Conservation (phyloP, 2,888 invertebrate genomes). For the Ectemnius lituratus region DNA sequence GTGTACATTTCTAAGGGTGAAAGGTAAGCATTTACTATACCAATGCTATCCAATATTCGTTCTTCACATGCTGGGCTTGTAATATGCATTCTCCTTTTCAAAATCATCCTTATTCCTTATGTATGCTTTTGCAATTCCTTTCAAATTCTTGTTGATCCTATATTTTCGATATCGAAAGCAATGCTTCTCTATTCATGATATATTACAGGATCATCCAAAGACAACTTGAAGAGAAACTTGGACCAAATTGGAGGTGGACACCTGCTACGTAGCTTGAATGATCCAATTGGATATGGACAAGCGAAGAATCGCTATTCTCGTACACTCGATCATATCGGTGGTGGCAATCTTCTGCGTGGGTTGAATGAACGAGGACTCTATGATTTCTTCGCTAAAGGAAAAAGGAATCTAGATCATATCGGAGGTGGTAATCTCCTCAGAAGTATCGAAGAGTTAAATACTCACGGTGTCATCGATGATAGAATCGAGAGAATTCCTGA, state of each 20-base stretch:
- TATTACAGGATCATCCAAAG: neutral
- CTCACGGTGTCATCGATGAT: neutral
- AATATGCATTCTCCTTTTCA: too few relatives aligned
- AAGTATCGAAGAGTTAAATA: neutral
- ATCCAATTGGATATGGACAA: neutral
- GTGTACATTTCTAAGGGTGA: too few relatives aligned
- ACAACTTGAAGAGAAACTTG: slow-evolving; percentile 36
- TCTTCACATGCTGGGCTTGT: too few relatives aligned
- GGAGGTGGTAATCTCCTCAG: slow-evolving; percentile 57
- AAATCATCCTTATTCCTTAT: too few relatives aligned
- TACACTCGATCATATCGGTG: slow-evolving; percentile 77
- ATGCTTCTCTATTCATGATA: too few relatives aligned
- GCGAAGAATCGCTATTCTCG: neutral
- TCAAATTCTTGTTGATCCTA: too few relatives aligned
- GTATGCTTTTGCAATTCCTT: too few relatives aligned
- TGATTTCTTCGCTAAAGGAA: neutral
- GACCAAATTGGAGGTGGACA: slow-evolving; percentile 49
- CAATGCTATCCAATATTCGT: too few relatives aligned
- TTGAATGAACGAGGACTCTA: slow-evolving; percentile 31
- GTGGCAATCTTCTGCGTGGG: slow-evolving; percentile 78
- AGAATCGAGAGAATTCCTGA: neutral
- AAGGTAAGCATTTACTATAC: too few relatives aligned
- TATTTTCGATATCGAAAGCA: too few relatives aligned
- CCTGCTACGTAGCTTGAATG: slow-evolving; percentile 30
- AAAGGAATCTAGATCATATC: slow-evolving; percentile 48